Conservation (phyloP, 2,797 vertebrate genomes). For the Chromis chromis region DNA sequence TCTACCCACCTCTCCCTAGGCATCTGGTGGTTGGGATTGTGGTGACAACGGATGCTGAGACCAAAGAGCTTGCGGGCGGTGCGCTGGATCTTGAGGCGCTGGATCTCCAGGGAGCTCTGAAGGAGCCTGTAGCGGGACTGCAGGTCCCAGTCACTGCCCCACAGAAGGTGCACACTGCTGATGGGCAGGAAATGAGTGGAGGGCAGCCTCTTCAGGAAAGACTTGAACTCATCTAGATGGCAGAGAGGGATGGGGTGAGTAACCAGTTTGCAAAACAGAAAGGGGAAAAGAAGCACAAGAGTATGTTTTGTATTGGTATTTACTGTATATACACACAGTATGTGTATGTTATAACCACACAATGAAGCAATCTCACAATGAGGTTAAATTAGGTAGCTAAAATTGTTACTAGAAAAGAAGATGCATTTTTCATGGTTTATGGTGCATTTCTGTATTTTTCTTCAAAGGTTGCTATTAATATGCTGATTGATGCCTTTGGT, state of each 20-base stretch:
- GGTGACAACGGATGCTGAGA: conserved; percentile 97
- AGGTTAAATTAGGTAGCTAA: neutral
- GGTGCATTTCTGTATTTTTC: neutral
- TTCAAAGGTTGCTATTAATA: conserved; percentile 2
- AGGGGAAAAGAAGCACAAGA: neutral
- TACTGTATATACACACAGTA: neutral
- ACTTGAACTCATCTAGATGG: conserved; percentile 95
- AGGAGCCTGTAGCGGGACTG: conserved; percentile 97
- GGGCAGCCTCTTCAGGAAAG: conserved; percentile 97
- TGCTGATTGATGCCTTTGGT: neutral
- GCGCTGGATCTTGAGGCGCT: conserved; percentile 95
- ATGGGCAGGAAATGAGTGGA: conserved; percentile 98
- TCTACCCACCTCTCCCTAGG: conserved; percentile 94
- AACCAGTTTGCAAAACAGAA: conserved; percentile 8
- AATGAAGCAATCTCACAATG: neutral
- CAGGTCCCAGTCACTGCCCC: conserved; percentile 99
- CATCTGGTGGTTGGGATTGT: conserved; percentile 99
- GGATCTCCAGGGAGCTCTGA: conserved; percentile 94
- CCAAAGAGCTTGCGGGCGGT: conserved; percentile 98
- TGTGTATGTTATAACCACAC: too few relatives aligned
- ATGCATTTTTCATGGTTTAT: neutral
- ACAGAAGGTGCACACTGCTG: conserved; percentile 97
- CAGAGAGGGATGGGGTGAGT: conserved; percentile 3
- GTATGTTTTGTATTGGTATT: neutral
- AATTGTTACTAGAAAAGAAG: neutral